Evolutionary conservation across 2,113 vertebrate species (phyloP).

Genomic region (Dendrocopos noguchii): DNA sequence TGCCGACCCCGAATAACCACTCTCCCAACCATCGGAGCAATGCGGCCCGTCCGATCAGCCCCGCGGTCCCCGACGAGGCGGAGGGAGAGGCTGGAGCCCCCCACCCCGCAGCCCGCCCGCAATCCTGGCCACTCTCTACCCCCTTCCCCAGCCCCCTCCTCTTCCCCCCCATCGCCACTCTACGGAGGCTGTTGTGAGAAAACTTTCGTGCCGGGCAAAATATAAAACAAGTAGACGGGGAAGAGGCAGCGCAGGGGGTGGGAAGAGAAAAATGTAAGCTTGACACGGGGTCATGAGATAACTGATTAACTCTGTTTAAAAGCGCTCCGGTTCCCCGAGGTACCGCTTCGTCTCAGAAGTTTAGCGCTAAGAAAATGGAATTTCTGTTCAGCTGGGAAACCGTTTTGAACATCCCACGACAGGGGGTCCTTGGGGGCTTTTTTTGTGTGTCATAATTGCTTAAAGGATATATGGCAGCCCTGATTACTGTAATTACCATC

Average conservation of each 20-base stretch:
- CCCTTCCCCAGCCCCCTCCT: too few species aligned
- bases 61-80: neutral
- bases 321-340: conserved; percentile 63
- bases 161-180: neutral
- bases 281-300: conserved; percentile 75
- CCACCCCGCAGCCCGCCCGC: neutral
- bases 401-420: conserved; percentile 86
- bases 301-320: conserved; percentile 71
- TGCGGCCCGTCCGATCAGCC: too few species aligned
- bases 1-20: neutral
- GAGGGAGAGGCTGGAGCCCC: neutral
- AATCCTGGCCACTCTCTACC: neutral
- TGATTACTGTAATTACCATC: conserved; percentile 97
- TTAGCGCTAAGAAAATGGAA: conserved; percentile 63
- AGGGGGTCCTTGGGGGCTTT: conserved; percentile 82
- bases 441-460: conserved; percentile 89
- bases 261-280: conserved; percentile 61
- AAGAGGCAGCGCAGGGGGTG: conserved; percentile 4
- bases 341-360: conserved; percentile 59
- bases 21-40: neutral
- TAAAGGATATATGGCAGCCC: conserved; percentile 93
- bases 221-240: conserved; percentile 19
- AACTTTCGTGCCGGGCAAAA: conserved; percentile 29
- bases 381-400: conserved; percentile 81
- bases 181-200: neutral